Evolutionary conservation across 2,888 invertebrate genomes (phyloP), one percentile per base, ranked within the genome.

Genomic region (Epistrophella euchroma): DNA sequence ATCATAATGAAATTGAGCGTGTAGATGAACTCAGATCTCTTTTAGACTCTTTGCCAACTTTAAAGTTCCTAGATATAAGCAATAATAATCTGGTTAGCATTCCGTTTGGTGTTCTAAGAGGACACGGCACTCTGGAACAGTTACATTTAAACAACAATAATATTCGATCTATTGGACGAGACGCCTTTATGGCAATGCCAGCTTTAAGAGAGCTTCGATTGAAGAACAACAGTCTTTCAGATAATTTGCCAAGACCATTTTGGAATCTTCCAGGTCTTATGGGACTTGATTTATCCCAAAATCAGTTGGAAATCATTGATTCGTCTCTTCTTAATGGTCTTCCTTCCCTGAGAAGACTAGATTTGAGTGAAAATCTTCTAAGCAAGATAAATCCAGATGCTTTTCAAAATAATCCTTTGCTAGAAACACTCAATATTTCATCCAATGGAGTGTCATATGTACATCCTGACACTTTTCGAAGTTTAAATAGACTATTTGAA

Each of bases 181-280:
- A 97, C 90, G 96, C 97, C 0, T 95, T 98, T 90, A 94, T 95
- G 90, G 96, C 96, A 17, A 96, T 98, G 95, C 97, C 97, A 0
- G 96, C 97, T 0, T 92, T 98, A 45, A 93, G 97, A 88, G 97
- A 97, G 90, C 93, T 98, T 43, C 94, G 97, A 89, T 93, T 98
- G 80, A 94, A 95, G 88, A 97, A 97, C 90, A 98, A 98, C 91
- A 97, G 97, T 2, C 92, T 98, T 35, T 94, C 95, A 1, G 96
- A 96, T 90, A 93, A 95, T 68, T 93, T 95, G 58, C 95, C 96
- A 86, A 94, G 95, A 64, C 97, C 97, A 0, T 95, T 96, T 90
- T 97, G 97, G 97, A 96, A 97, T 93, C 93, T 97, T 56, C 97
- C 97, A 0, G 95, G 96, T 9, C 92, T 97, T 4, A 97, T 97